A percentile compares a stretch with the other conserved stretches of the same genome.
phyloP scores from a whole-genome alignment of 2,888 invertebrate genomes.

The Yponomeuta cagnagella region DNA sequence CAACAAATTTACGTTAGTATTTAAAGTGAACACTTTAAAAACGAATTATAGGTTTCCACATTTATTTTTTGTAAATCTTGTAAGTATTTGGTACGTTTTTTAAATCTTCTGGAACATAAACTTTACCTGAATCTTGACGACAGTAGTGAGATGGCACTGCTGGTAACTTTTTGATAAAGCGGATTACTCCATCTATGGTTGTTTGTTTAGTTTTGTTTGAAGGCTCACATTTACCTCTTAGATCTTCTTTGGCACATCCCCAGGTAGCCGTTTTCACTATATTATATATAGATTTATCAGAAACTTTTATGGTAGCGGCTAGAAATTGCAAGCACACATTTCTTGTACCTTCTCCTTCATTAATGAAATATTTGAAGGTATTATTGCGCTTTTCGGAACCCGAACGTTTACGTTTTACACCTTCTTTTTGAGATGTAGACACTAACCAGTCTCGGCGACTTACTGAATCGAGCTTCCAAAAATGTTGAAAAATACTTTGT shows the following conservation, averaged over 20 bases:
- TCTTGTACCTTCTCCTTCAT: slow-evolving; percentile 13
- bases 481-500: slow-evolving; percentile 19
- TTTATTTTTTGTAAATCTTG: slow-evolving; percentile 20
- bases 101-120: slow-evolving; percentile 20
- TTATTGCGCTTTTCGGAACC: slow-evolving; percentile 13
- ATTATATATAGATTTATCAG: slow-evolving; percentile 13
- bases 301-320: slow-evolving; percentile 7
- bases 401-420: slow-evolving; percentile 19
- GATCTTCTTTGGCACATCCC: slow-evolving; percentile 19
- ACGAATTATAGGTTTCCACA: too few species aligned
- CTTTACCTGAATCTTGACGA: slow-evolving; percentile 20
- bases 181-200: slow-evolving; percentile 15
- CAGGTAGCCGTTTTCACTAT: slow-evolving; percentile 11
- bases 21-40: too few species aligned
- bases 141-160: slow-evolving; percentile 27
- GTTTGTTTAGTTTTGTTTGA: slow-evolving; percentile 20
- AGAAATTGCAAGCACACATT: neutral
- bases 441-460: slow-evolving; percentile 21
- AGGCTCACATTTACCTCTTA: slow-evolving; percentile 22
- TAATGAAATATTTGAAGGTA: slow-evolving; percentile 11
- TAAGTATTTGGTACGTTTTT: slow-evolving; percentile 23
- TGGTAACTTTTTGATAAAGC: slow-evolving; percentile 22
- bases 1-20: too few species aligned
- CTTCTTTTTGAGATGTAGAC: slow-evolving; percentile 15
- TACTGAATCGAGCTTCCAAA: slow-evolving; percentile 17